phyloP scores from a whole-genome alignment of 2,888 invertebrate genomes.

The Drosophila prolongata region DNA sequence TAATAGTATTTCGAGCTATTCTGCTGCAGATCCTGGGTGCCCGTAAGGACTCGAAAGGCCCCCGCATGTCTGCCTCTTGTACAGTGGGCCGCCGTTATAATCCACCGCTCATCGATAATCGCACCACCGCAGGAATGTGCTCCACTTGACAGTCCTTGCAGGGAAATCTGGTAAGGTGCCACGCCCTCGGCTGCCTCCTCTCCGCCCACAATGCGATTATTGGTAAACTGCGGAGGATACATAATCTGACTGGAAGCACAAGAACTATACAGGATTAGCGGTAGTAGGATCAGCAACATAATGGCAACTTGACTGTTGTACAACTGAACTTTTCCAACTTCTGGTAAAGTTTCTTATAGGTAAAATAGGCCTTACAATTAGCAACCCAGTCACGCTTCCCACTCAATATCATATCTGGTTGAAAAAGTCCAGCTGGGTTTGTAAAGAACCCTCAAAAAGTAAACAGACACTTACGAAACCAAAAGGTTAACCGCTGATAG shows the following conservation, averaged over 20 bases:
- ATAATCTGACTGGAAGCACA: conserved; percentile 47
- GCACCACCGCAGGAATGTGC: conserved; percentile 83
- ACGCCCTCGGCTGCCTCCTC: conserved; percentile 73
- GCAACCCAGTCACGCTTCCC: conserved; percentile 19
- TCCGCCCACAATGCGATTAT: conserved; percentile 80
- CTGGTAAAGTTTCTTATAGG: conserved; percentile 20
- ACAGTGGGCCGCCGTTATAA: conserved; percentile 83
- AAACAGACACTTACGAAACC: neutral
- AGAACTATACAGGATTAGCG: conserved; percentile 5
- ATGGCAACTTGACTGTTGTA: neutral
- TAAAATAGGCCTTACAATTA: neutral
- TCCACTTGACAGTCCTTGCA: conserved; percentile 69
- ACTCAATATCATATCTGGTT: neutral
- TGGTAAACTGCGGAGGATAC: conserved; percentile 70
- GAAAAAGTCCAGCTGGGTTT: conserved; percentile 26
- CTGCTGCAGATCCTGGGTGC: conserved; percentile 75
- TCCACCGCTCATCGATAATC: conserved; percentile 80
- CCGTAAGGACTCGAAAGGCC: conserved; percentile 73
- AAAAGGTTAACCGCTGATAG: conserved; percentile 11
- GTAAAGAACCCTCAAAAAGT: neutral
- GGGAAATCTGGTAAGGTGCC: conserved; percentile 83
- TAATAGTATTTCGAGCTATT: conserved; percentile 69
- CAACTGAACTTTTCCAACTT: conserved; percentile 11
- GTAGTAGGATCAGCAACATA: conserved; percentile 35
- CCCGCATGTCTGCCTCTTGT: conserved; percentile 65